Evolutionary conservation across 2,888 invertebrate genomes (phyloP), one percentile per base, ranked within the genome.

Genomic region (Isotomurus palustris): DNA sequence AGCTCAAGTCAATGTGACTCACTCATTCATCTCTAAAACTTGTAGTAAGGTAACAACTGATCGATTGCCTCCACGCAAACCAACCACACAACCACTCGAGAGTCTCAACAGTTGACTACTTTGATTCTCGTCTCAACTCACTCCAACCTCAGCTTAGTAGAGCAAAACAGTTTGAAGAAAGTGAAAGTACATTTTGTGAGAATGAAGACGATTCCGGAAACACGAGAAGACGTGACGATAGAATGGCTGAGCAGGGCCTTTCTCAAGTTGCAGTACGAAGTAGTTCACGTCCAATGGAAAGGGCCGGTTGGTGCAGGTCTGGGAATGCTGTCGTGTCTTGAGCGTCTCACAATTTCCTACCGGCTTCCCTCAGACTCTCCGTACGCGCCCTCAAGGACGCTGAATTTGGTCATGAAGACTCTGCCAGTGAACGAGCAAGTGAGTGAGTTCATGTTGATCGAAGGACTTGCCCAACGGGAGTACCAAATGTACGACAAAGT

Each of bases 401-500:
- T 63, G 14, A 35, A 38, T 36, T 25, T 58, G 14, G 45, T 63
- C 36, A 38, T 63, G 17, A 63, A 63, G 47, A 60, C 60, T 14
- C 57, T 59, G 19, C 60, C 63, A 17, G 47, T 32, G 17, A 45
- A 52, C 41, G 48, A 56, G 35, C 35, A 50, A 19, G 19, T 43
- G 19, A 44, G 53, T 17, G 38, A 28, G 29, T 57, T 49, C 41
- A 53, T 57, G 21, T 50, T 57, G 29, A 49, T 36, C 25, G 52
- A 56, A 21, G 60, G 60, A 3, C 58, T 63, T 41, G 60, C 40
- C 40, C 32, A 43, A 10, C 44, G 63, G 6, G 63, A 63, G 44
- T 45, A 57, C 12, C 25, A 54, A 43, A 54, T 63, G 55, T 63
- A 63, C 41, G 57, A 59, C 3, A 51, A 63, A 44, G 35, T 63